These are phyloP conservation scores for Melieria picta DNA, from an alignment of 2,888 invertebrate genomes.

Conservation along the genomic window DNA sequence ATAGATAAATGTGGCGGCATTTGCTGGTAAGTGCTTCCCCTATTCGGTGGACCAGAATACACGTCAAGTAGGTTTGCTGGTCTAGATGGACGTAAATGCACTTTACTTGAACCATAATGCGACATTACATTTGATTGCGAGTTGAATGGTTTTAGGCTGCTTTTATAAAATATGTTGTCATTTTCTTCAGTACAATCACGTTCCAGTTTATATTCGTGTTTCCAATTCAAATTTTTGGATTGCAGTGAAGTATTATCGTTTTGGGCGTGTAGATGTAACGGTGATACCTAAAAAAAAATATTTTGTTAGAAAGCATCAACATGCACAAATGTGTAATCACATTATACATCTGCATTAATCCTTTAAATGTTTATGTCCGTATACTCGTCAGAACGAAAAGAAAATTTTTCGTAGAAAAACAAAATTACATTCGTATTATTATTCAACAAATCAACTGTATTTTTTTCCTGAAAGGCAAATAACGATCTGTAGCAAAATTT, in stretches of 20 bases:
- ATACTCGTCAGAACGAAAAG: too few species aligned
- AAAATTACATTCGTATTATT: too few species aligned
- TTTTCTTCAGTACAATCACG: slow-evolving; percentile 26
- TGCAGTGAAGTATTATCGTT: slow-evolving; percentile 9
- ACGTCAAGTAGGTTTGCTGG: slow-evolving; percentile 33
- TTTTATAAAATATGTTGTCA: slow-evolving; percentile 24
- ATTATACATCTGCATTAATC: neutral
- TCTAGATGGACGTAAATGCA: slow-evolving; percentile 21
- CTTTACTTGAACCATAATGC: slow-evolving; percentile 23
- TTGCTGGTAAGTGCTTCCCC: slow-evolving; percentile 29
- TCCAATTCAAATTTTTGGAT: slow-evolving; percentile 22
- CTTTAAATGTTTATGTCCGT: neutral
- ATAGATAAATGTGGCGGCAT: slow-evolving; percentile 30
- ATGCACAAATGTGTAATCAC: neutral
- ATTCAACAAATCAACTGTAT: too few species aligned
- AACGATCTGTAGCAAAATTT: too few species aligned
- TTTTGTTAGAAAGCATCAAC: neutral
- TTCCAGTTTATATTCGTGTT: slow-evolving; percentile 18
- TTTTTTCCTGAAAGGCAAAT: too few species aligned
- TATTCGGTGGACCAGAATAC: slow-evolving; percentile 33
- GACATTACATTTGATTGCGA: neutral
- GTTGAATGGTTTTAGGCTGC: neutral
- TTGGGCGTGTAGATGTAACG: slow-evolving; percentile 17
- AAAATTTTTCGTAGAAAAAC: too few species aligned
- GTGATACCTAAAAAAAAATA: slow-evolving; percentile 23